phyloP scores from a whole-genome alignment of 2,113 vertebrate species.

The Nematolebias whitei region DNA sequence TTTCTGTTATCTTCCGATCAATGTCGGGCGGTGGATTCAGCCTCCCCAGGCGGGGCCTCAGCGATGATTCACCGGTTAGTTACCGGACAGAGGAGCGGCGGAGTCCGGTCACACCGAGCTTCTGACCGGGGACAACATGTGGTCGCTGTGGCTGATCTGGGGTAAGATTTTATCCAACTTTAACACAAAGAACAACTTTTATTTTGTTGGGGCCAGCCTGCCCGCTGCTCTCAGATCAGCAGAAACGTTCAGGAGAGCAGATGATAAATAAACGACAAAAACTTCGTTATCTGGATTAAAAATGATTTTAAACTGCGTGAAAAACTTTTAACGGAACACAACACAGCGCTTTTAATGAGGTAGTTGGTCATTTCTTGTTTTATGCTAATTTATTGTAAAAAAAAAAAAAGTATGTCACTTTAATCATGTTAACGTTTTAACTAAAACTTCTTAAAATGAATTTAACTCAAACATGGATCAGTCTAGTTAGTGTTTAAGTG shows the following conservation, averaged over 20 bases:
- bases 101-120: background rate
- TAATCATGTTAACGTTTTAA: no score
- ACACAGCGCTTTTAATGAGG: no score
- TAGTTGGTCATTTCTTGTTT: no score
- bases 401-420: no score
- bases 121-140: background rate
- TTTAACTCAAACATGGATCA: no score
- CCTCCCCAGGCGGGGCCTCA: slow-evolving; percentile 17
- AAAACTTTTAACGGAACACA: no score
- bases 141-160: slow-evolving; percentile 32
- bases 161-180: slow-evolving; percentile 14
- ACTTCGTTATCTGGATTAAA: no score
- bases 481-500: no score
- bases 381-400: no score
- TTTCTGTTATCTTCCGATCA: slow-evolving; percentile 35
- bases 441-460: no score
- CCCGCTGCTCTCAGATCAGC: background rate
- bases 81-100: slow-evolving; percentile 3
- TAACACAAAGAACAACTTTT: background rate
- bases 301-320: no score
- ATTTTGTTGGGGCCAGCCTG: no score
- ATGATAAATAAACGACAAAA: background rate
- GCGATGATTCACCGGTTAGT: slow-evolving; percentile 21
- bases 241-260: background rate
- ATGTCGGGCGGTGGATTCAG: slow-evolving; percentile 8